Base-by-base conservation (phyloP, 2,113 vertebrate genomes). In the Balaeniceps rex region DNA sequence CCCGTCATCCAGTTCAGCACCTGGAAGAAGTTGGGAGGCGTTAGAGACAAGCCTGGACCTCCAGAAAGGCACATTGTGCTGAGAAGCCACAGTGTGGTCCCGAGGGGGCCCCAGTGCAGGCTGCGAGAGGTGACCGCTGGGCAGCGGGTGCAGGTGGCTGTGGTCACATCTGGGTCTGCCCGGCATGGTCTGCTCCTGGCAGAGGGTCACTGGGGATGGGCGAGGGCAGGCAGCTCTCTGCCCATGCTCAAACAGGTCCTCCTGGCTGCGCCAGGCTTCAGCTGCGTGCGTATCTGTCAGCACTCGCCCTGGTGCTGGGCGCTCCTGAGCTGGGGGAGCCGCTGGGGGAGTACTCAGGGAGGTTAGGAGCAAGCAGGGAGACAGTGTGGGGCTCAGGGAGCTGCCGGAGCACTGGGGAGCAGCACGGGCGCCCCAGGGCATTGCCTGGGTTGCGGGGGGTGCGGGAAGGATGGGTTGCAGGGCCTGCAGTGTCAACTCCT, bases 161-260 rank as follows among this genome's bases (percentile, higher is more conserved):
- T 33, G 61, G 22, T 54, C 19, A 33, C 71, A 38, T 24, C 29
- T 33, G 55, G 22, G 14, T 70, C 29, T 74, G n/a, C 40, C 21
- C 1, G 3, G 34, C 4, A 2, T 0, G 2, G n/a, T 12, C 29
- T 18, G 33, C 68, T 47, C 38, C 46, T 11, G 69, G 26, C 61
- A 51, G 23, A 83, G 82, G 34, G 9, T 49, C 60, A 2, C 46
- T 11, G 69, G 21, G 77, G 66, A n/a, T 2, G 26, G 66, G 14
- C 0, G 6, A 61, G 29, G 51, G 60, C 36, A 84, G 40, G 51
- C 51, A 57, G 60, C 36, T 69, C 38, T 63, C 52, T 76, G 75
- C 47, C 36, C 22, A 8, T 0, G 1, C 33, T 52, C 7, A 0
- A 44, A 23, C 58, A 44, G 65, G 52, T 83, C 6, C 9, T 42